Base-by-base conservation (phyloP, 2,888 invertebrate species). In the Lithosia quadra region DNA sequence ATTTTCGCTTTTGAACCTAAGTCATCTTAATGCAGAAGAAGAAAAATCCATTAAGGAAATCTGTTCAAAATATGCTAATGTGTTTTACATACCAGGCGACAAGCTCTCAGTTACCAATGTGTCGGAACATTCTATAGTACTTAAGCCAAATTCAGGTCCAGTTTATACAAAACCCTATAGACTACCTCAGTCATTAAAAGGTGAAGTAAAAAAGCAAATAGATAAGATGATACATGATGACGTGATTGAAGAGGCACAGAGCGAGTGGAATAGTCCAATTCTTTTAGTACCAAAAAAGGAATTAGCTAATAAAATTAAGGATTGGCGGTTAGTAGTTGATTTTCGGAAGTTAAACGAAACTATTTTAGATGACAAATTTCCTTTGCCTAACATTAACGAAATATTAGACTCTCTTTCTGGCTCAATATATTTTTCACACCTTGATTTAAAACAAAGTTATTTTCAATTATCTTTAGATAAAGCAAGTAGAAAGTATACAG, bases 311-410 rank as follows among this genome's bases (percentile, higher is more conserved):
- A 28, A 28, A 28, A 5, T 28, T 28, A 28, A 28, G 28, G 28
- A 61, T 24, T 65, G 65, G 65, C 43, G 65, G 2, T 33, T 65
- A 22, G 65, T 65, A 13, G 10, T 65, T n/a, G 43, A 65, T 21
- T 65, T 49, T 22, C 18, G 59, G 5, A 58, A 65, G 28, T 21
- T 65, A 8, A 65, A 65, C n/a, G 34, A 49, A 13, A 21, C 2
- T 36, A 59, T 58, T 10, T 9, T 13, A 11, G 65, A 49, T 22
- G 65, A 59, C 18, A 59, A 59, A 33, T 65, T 59, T 49, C 59
- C 65, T 3, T 34, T 65, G 33, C 65, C 49, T 13, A 58, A 65
- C 22, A 65, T 65, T 5, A 58, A 22, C 8, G 43, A 65, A n/a
- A 65, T 65, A 33, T 21, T 65, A 39, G 65, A 65, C 21, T 59